phyloP scores from a whole-genome alignment of 2,113 vertebrate species.

The Macquaria australasica region DNA sequence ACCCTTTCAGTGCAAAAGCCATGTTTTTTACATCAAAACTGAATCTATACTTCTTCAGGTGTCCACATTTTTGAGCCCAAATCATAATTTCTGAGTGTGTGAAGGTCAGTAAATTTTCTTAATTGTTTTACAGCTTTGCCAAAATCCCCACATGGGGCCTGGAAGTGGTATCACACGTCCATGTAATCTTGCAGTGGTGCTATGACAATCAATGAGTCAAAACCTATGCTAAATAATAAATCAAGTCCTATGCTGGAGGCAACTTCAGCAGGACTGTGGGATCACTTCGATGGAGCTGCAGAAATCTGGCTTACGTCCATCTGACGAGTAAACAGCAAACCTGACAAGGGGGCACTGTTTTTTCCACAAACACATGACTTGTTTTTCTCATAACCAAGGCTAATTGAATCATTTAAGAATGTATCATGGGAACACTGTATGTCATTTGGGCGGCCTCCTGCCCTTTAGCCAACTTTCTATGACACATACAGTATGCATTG shows the following conservation, averaged over 20 bases:
- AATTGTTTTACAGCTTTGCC: background rate
- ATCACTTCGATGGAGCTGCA: background rate
- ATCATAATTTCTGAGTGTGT: background rate
- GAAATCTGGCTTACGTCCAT: background rate
- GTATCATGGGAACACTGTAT: constrained; percentile 35
- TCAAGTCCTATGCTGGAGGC: background rate
- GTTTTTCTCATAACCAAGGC: constrained; percentile 33
- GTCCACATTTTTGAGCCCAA: constrained; percentile 7
- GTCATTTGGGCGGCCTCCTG: constrained; percentile 30
- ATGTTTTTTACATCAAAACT: background rate
- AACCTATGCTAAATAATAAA: background rate
- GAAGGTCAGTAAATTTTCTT: background rate
- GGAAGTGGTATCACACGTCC: background rate
- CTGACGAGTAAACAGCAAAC: constrained; percentile 6
- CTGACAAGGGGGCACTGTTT: background rate
- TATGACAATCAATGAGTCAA: constrained; percentile 1
- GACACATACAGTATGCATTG: background rate
- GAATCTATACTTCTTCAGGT: background rate
- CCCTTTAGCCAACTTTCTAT: constrained; percentile 27
- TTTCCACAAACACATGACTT: constrained; percentile 28
- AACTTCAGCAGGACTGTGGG: background rate
- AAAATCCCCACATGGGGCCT: background rate
- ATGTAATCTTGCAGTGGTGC: background rate
- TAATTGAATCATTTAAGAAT: constrained; percentile 51
- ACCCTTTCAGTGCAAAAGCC: background rate